Base-by-base conservation (phyloP, 92 coral and sea anemone genomes). In the Bergia sp. region DNA sequence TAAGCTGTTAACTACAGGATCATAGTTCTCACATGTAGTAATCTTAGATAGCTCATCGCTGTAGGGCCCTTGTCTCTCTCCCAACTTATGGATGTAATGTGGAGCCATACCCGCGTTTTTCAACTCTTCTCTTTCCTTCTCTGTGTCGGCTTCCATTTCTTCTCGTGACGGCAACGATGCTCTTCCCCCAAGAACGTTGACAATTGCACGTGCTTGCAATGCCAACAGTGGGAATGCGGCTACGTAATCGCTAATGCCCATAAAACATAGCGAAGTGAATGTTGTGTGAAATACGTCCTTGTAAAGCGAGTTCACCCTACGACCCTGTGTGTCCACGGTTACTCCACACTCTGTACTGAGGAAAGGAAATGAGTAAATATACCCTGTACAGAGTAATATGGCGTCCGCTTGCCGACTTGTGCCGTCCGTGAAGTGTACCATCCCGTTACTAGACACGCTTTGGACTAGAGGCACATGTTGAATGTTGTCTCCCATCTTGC, bases 351-450 rank as follows among this genome's bases (percentile, higher is more conserved):
- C 87, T 20, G 89, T 61, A 44, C 78, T 77, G 45, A 95, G 91
- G 76, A 95, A 95, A 41, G 98, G 98, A 73, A 94, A 95, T 12
- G 93, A 87, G 42, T 86, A 94, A 11, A 87, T 40, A 36, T 95
- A 95, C 10, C 98, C 98, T 66, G 98, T 95, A 39, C 98, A 95
- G 43, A 94, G 79, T 45, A 95, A 80, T 43, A 95, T 88, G 61
- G 89, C 90, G 69, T 95, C 93, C 13, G 80, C 94, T 36, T 91
- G 81, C 66, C 88, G 66, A 38, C 76, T 67, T 23, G 90, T 76
- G 45, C 92, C 94, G 87, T 85, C 93, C 37, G 90, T 90, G 77
- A 95, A 92, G 10, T 75, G 73, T 9, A 95, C 92, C 20, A 72
- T 82, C 3, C 96, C 96, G 88, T 95, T 92, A 2, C 44, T 7